These are phyloP conservation scores for Eristalinus aeneus DNA, from an alignment of 2,888 invertebrate species.

Conservation along the genomic window DNA sequence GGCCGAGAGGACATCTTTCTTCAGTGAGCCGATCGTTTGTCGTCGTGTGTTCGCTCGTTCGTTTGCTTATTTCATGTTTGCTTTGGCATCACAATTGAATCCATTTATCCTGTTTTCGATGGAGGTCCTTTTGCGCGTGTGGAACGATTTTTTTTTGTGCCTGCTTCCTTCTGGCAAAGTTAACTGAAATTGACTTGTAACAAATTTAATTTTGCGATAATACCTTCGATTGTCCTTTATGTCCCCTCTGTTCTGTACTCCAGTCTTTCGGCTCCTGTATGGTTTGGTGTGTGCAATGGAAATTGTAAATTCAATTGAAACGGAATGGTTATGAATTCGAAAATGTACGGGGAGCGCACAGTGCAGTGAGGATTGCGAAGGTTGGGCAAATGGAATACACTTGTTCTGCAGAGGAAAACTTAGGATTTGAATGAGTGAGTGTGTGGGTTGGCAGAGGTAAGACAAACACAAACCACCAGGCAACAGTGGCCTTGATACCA, in stretches of 20 bases:
- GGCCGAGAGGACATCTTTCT: constrained; percentile 21
- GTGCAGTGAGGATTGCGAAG: too few relatives aligned
- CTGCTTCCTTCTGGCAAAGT: not conserved
- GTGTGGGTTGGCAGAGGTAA: too few relatives aligned
- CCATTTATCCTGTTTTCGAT: constrained; percentile 50
- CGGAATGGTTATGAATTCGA: not conserved
- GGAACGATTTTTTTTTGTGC: constrained; percentile 19
- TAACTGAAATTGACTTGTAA: constrained; percentile 66
- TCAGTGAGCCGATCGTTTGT: not conserved
- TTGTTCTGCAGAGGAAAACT: too few relatives aligned
- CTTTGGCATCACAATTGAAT: constrained; percentile 57
- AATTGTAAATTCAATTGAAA: constrained; percentile 39
- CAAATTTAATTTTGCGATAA: constrained; percentile 65
- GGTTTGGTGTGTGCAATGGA: not conserved
- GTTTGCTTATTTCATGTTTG: constrained; percentile 56
- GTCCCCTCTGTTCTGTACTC: not conserved
- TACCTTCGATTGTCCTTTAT: constrained; percentile 47
- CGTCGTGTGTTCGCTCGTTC: not conserved
- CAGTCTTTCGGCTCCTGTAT: not conserved
- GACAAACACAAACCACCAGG: too few relatives aligned
- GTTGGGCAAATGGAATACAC: too few relatives aligned
- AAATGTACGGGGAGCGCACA: not conserved
- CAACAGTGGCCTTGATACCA: too few relatives aligned
- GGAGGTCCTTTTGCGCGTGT: not conserved
- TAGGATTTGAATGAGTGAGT: too few relatives aligned